phyloP scores from a whole-genome alignment of 2,888 invertebrate species.

The Yponomeuta sedellus region DNA sequence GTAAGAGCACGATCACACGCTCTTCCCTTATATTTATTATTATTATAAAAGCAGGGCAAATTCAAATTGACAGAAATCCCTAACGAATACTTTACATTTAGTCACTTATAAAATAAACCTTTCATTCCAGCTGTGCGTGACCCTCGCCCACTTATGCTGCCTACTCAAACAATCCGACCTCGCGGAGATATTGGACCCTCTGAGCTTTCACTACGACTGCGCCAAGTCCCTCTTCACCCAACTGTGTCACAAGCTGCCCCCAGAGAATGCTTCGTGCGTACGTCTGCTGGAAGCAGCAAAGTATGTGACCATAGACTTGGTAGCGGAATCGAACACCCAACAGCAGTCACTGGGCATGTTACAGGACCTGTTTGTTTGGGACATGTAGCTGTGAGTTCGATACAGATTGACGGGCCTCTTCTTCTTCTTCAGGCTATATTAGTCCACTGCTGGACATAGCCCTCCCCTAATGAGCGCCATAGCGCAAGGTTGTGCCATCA shows the following conservation, averaged over 20 bases:
- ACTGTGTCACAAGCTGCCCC: constrained; percentile 55
- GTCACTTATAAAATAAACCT: background rate
- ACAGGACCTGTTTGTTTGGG: constrained; percentile 69
- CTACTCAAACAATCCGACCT: constrained; percentile 78
- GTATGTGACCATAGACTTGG: constrained; percentile 62
- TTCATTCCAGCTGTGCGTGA: constrained; percentile 80
- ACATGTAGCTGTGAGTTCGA: constrained; percentile 35
- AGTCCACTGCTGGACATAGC: too few relatives aligned
- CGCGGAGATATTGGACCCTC: constrained; percentile 62
- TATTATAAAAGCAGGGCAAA: too few relatives aligned
- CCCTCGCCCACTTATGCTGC: constrained; percentile 82
- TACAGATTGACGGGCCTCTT: too few relatives aligned
- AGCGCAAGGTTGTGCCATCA: too few relatives aligned
- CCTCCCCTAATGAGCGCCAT: too few relatives aligned
- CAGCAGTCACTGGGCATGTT: constrained; percentile 55
- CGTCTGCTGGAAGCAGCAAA: constrained; percentile 65
- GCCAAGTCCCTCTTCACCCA: constrained; percentile 55
- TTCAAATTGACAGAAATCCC: background rate
- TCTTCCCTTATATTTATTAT: too few relatives aligned
- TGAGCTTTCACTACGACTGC: constrained; percentile 65
- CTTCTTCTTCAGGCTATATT: too few relatives aligned
- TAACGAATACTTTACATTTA: too few relatives aligned
- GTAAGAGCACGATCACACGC: too few relatives aligned
- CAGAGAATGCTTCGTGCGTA: constrained; percentile 59
- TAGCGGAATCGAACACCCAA: constrained; percentile 45